phyloP scores from a whole-genome alignment of 2,113 vertebrate genomes.

The Phyllostomus hastatus region DNA sequence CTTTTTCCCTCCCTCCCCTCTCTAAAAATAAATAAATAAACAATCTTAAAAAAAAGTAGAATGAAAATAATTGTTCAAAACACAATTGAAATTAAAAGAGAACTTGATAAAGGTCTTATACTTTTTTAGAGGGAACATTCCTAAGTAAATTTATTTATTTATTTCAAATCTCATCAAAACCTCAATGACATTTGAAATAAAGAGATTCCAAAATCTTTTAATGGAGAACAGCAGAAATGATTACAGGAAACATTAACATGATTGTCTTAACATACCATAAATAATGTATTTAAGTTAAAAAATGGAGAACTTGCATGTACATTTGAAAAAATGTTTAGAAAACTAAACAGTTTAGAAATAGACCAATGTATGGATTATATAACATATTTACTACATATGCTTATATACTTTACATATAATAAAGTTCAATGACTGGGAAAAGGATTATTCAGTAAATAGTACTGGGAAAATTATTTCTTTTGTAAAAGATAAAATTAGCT shows the following conservation, averaged over 20 bases:
- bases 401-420: background rate
- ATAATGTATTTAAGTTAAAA: background rate
- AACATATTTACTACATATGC: background rate
- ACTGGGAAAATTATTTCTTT: background rate
- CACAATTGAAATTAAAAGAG: background rate
- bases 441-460: background rate
- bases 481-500: background rate
- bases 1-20: too few species aligned
- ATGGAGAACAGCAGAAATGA: background rate
- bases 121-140: background rate
- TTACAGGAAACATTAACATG: background rate
- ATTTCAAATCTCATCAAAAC: background rate
- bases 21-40: too few species aligned
- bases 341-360: background rate
- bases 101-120: background rate
- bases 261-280: background rate
- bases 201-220: background rate
- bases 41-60: background rate
- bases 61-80: background rate
- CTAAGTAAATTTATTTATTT: slow-evolving; percentile 14
- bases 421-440: background rate
- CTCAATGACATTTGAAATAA: background rate
- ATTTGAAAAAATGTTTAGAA: background rate
- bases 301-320: background rate
- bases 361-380: background rate